Base-by-base conservation (phyloP, 2,797 vertebrate species). In the Euthynnus affinis region DNA sequence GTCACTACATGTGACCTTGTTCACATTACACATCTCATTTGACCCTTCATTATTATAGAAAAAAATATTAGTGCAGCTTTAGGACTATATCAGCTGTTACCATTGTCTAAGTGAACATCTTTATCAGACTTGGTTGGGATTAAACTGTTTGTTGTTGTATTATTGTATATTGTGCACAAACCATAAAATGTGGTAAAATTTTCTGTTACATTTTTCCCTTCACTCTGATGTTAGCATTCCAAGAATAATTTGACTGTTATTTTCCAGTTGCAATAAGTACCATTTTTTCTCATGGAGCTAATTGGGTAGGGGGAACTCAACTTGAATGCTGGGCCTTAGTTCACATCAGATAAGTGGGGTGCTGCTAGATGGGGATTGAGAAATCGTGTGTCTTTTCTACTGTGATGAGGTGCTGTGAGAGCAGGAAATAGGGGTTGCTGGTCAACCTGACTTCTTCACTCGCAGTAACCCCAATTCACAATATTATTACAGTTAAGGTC, bases 401-500 rank as follows among this genome's bases (percentile, higher is more conserved):
- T 84, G 72, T 82, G 88, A 92, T 88, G 87, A 92, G 89, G 79
- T 89, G 76, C 82, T 49, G 63, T 57, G 71, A 85, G 81, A 74
- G 78, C 83, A 90, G 89, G 91, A 92, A 94, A 93, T 90, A 82
- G 87, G 74, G 88, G 90, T 94, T 88, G 76, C 65, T 15, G 63
- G 88, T 85, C 86, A 91, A 84, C 79, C 83, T 82, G 80, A 89
- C 91, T 90, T 67, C 75, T 90, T 72, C 76, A 74, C 82, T 91
- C 10, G 9, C 57, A 5, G 83, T 91, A 89, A 94, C 88, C 88
- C 84, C 91, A 92, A 90, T 93, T 92, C 90, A 78, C 88, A 89
- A 89, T 88, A 89, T 93, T 94, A 89, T 94, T 93, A 89, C 72
- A 87, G 81, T 67, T 63, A 80, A 90, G 91, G 91, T 93, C 90